Evolutionary conservation across 2,888 invertebrate genomes (phyloP).

Genomic region (Phyto melanocephala): DNA sequence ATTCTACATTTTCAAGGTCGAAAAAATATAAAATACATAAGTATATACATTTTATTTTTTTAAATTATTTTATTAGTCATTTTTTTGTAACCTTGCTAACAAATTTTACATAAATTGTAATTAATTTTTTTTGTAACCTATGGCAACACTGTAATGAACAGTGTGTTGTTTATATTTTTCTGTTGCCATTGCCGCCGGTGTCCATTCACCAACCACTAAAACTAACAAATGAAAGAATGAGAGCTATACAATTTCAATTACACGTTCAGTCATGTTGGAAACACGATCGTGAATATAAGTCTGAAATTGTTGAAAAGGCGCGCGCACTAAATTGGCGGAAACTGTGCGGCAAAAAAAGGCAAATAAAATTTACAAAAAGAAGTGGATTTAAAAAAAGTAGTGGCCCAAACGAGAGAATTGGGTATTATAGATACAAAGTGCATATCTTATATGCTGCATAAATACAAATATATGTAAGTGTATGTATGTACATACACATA

Average conservation of each 20-base stretch:
- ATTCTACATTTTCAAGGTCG: no score
- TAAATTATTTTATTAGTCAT: no score
- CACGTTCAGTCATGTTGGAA: slow-evolving; percentile 60
- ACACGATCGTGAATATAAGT: slow-evolving; percentile 62
- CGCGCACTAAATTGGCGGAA: slow-evolving; percentile 42
- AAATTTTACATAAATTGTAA: no score
- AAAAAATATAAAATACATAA: no score
- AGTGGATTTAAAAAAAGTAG: slow-evolving; percentile 44
- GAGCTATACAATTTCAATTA: slow-evolving; percentile 32
- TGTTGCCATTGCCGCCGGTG: slow-evolving; percentile 14
- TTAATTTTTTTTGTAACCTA: no score
- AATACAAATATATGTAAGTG: neutral
- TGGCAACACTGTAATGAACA: neutral
- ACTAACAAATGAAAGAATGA: neutral
- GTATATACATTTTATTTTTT: no score
- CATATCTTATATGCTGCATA: slow-evolving; percentile 20
- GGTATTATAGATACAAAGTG: slow-evolving; percentile 9
- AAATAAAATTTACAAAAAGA: slow-evolving; percentile 41
- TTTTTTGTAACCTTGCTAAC: no score
- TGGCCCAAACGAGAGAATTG: slow-evolving; percentile 21
- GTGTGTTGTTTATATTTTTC: neutral
- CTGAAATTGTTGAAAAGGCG: neutral
- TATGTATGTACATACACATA: neutral
- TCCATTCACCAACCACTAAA: slow-evolving; percentile 40
- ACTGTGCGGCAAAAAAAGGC: slow-evolving; percentile 23